Evolutionary conservation across 2,888 invertebrate genomes (phyloP), one percentile per base, ranked within the genome.

Genomic region (Scrobipalpa atriplicella): DNA sequence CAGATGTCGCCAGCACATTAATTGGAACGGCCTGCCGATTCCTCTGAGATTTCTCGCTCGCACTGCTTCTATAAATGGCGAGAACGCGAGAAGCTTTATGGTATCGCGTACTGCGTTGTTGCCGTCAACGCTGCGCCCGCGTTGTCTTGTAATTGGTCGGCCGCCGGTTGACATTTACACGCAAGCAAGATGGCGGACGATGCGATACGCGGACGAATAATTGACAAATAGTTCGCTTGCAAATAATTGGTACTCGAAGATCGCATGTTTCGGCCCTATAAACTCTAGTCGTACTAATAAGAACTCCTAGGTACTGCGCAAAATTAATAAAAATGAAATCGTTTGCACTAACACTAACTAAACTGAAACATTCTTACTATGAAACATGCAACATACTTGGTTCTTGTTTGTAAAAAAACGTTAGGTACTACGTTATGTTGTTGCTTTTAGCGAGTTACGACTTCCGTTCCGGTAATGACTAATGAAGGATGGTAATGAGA

Each of bases 121-220:
- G 83, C 84, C 86, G 89, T 87, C 88, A 86, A 79, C 80, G 69
- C 70, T 81, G 89, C 88, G 89, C 89, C 80, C 81, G 89, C 88
- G 88, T 86, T 78, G 81, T 71, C 82, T 84, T 90, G 91, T 92
- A 92, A 92, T 92, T 92, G 92, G 92, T 90, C 86, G 87, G 81
- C 86, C 81, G 86, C 81, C 82, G 82, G 85, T 82, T 90, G 92
- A 92, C 92, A 89, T 89, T 89, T 89, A 90, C 92, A 89, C 83
- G 90, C 80, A 70, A 76, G 72, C 89, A 90, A 91, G 90, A 92
- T 91, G 90, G 90, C 90, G 82, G 90, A 73, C 81, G 82, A 80
- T 78, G 84, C 83, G 86, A 86, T 85, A 87, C 83, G 81, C 77
- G 80, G 88, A 86, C 84, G 82, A 84, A 82, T 86, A 87, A 90